These are phyloP conservation scores for Ostrea denselamellosa DNA, from an alignment of 1,140 invertebrate genomes.

Conservation along the genomic window DNA sequence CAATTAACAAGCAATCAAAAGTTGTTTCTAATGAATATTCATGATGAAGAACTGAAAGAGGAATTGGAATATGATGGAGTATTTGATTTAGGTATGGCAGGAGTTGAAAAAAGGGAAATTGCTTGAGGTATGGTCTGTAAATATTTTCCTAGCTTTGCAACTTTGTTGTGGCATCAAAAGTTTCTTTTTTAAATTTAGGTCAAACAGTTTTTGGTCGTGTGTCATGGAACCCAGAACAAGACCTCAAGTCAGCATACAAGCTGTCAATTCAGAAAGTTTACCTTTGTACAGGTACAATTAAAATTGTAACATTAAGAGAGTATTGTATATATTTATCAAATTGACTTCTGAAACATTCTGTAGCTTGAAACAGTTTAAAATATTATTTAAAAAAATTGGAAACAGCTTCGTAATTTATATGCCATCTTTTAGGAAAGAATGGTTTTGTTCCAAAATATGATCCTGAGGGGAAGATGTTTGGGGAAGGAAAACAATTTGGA, in stretches of 20 bases:
- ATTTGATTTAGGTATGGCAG: constrained; percentile 43
- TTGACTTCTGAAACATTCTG: too few species aligned
- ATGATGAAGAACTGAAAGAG: constrained; percentile 47
- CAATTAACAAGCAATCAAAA: constrained; percentile 78
- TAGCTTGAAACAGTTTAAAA: background rate
- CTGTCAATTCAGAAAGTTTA: constrained; percentile 79
- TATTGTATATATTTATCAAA: background rate
- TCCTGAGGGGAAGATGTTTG: constrained; percentile 78
- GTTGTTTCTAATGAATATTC: constrained; percentile 76
- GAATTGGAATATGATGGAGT: constrained; percentile 68
- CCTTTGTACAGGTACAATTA: constrained; percentile 77
- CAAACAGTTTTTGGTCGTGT: constrained; percentile 80
- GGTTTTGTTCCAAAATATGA: constrained; percentile 80
- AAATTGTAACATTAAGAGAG: background rate
- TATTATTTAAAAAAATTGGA: background rate
- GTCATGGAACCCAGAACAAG: constrained; percentile 80
- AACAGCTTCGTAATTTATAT: background rate
- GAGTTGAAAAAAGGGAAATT: background rate
- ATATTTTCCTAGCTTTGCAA: background rate
- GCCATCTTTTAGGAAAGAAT: constrained; percentile 71
- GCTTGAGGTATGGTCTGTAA: background rate
- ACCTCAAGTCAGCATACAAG: constrained; percentile 78
- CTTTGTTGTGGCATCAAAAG: background rate
- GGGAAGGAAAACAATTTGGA: constrained; percentile 80
- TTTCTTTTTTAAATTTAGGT: constrained; percentile 62